A percentile compares a stretch with the other conserved stretches of the same genome.
Evolutionary conservation across 2,888 invertebrate genomes (phyloP).

Genomic region (Drosophila affinis): DNA sequence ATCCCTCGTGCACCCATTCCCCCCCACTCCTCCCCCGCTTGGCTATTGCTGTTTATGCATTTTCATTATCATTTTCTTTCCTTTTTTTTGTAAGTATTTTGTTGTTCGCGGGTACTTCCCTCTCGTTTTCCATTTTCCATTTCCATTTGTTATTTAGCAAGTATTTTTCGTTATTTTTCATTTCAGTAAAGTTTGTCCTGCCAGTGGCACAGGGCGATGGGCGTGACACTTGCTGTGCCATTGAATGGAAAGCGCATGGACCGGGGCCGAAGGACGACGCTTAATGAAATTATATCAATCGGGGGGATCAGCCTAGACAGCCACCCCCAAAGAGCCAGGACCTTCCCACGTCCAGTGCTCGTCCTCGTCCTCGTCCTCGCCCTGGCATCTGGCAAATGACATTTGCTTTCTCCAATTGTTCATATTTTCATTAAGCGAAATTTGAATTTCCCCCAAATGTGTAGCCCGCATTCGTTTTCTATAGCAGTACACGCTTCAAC

Average conservation of each 20-base stretch:
- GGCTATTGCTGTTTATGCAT: conserved; percentile 53
- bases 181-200: conserved; percentile 33
- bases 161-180: conserved; percentile 39
- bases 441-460: conserved; percentile 53
- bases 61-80: conserved; percentile 70
- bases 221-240: conserved; percentile 29
- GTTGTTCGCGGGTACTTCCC: conserved; percentile 7
- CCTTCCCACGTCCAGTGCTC: too few species aligned
- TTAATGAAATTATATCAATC: conserved; percentile 77
- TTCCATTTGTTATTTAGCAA: conserved; percentile 42
- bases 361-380: too few species aligned
- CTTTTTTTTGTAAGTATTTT: conserved; percentile 22
- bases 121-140: conserved; percentile 48
- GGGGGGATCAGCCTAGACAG: conserved; percentile 45
- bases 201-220: conserved; percentile 24
- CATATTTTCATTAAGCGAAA: conserved; percentile 56
- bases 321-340: conserved; percentile 24
- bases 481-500: neutral
- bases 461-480: conserved; percentile 58
- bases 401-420: conserved; percentile 61
- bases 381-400: conserved; percentile 72
- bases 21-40: neutral
- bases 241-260: conserved; percentile 35
- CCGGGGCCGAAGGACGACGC: conserved; percentile 12
- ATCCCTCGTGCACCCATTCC: neutral